Conservation (phyloP, 2,888 invertebrate genomes). For the Melieria crassipennis region DNA sequence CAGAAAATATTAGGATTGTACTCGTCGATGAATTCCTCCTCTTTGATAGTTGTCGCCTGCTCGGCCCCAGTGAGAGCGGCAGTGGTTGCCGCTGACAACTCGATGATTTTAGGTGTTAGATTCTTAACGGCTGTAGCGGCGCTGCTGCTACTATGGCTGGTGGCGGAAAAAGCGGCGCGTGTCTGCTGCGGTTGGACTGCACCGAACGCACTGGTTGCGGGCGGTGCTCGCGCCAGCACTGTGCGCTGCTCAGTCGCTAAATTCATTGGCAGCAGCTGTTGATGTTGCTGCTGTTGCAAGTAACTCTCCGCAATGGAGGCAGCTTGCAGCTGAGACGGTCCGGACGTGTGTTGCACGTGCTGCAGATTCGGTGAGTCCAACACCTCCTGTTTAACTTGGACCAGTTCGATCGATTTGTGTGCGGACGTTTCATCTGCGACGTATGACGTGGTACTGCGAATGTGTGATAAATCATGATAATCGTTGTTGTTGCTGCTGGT, state of each 20-base stretch:
- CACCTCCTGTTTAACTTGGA: conserved; percentile 61
- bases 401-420: conserved; percentile 39
- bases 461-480: conserved; percentile 38
- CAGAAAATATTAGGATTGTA: conserved; percentile 62
- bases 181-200: conserved; percentile 35
- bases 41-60: conserved; percentile 53
- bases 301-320: conserved; percentile 36
- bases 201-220: conserved; percentile 22
- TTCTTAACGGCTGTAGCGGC: conserved; percentile 57
- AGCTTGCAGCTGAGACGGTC: conserved; percentile 39
- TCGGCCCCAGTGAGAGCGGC: conserved; percentile 36
- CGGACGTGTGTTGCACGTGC: conserved; percentile 35
- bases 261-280: conserved; percentile 63
- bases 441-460: conserved; percentile 32
- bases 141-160: conserved; percentile 9
- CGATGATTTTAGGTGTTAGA: conserved; percentile 59
- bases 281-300: conserved; percentile 42
- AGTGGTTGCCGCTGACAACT: conserved; percentile 46
- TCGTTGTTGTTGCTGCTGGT: conserved; percentile 30
- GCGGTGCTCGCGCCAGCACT: conserved; percentile 38
- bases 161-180: conserved; percentile 4
- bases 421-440: conserved; percentile 34
- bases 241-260: conserved; percentile 52
- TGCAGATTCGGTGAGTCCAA: conserved; percentile 57
- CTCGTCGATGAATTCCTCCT: conserved; percentile 61